phyloP scores from a whole-genome alignment of 2,888 invertebrate genomes.

The Lamellibrachia satsuma region DNA sequence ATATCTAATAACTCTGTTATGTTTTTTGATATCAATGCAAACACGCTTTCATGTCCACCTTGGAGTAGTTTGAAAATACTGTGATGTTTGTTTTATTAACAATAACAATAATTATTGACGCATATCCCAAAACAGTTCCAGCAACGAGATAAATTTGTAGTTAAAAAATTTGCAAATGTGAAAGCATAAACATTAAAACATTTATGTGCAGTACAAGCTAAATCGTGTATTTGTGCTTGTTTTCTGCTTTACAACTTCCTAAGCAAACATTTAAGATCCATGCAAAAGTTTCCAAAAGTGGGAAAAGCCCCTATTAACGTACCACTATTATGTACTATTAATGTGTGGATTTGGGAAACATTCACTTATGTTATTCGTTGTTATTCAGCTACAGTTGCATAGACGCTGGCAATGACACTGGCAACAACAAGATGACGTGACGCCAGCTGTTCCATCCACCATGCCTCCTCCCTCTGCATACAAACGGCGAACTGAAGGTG shows the following conservation, averaged over 20 bases:
- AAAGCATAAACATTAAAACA: not conserved
- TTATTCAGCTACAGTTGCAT: not conserved
- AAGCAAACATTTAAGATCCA: too few relatives aligned
- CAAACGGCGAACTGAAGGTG: not conserved
- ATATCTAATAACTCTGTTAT: not conserved
- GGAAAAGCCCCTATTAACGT: too few relatives aligned
- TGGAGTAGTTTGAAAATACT: not conserved
- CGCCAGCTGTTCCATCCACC: constrained; percentile 12
- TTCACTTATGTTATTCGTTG: not conserved
- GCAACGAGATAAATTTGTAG: too few relatives aligned
- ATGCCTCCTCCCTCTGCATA: not conserved
- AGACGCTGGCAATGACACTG: not conserved
- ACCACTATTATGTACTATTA: too few relatives aligned
- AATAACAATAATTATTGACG: not conserved
- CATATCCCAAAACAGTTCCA: not conserved
- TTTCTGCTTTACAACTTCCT: not conserved
- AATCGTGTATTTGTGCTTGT: not conserved
- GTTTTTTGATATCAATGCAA: not conserved
- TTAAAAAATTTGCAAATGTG: too few relatives aligned
- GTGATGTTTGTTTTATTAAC: too few relatives aligned
- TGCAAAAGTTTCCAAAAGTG: too few relatives aligned
- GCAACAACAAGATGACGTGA: not conserved
- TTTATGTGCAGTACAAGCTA: not conserved
- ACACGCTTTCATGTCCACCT: not conserved
- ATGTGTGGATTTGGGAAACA: not conserved